These are phyloP conservation scores for Trichomalopsis sarcophagae DNA, from an alignment of 1,140 invertebrate species.

Conservation along the genomic window DNA sequence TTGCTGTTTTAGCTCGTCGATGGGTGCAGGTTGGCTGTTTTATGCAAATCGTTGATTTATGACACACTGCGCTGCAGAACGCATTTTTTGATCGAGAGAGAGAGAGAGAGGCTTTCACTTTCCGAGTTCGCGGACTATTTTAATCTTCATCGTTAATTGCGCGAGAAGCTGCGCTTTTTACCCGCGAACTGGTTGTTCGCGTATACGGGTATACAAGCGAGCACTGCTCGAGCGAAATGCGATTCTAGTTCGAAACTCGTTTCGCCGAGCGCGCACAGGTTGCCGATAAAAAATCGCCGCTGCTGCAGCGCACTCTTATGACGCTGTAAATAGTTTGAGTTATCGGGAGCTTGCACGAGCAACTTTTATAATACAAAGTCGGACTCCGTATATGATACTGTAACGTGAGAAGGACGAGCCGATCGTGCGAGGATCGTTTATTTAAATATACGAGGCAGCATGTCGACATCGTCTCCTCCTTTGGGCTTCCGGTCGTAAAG, in stretches of 20 bases:
- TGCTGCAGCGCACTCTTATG: neutral
- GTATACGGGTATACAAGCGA: neutral
- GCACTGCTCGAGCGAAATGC: neutral
- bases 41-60: slow-evolving; percentile 1
- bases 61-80: neutral
- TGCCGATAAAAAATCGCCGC: neutral
- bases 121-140: neutral
- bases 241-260: neutral
- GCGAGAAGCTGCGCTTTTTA: neutral
- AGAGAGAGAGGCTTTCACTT: neutral
- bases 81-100: neutral
- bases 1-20: neutral
- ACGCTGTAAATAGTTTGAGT: too few species aligned
- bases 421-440: neutral
- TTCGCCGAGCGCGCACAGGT: neutral
- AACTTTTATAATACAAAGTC: too few species aligned
- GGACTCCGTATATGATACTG: neutral
- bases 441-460: neutral
- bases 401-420: neutral
- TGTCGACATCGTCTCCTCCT: neutral
- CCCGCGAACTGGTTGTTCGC: neutral
- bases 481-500: slow-evolving; percentile 35
- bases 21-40: neutral
- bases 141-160: neutral
- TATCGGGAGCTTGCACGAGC: too few species aligned